A percentile compares a stretch with the other conserved stretches of the same genome.
Conservation (phyloP, 1,140 invertebrate genomes). For the Zaprionus kolodkinae region DNA sequence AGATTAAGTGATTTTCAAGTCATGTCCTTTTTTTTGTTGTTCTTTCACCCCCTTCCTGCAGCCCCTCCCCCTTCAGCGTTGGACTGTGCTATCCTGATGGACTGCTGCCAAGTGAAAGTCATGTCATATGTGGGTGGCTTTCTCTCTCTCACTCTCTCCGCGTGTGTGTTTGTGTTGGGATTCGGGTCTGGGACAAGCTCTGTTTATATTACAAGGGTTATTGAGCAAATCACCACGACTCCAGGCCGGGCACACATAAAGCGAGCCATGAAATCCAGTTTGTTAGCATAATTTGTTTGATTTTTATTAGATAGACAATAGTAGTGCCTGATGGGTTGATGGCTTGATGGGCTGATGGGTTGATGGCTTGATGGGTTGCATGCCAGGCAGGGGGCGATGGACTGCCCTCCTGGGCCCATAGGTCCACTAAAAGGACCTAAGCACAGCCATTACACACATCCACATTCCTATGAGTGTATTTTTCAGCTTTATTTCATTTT, state of each 20-base stretch:
- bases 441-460: not conserved
- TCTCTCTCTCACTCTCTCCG: not conserved
- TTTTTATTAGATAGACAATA: slow-evolving; percentile 77
- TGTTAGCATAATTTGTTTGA: slow-evolving; percentile 83
- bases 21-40: slow-evolving; percentile 68
- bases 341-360: not conserved
- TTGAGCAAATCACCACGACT: slow-evolving; percentile 80
- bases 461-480: slow-evolving; percentile 19
- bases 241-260: slow-evolving; percentile 29
- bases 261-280: slow-evolving; percentile 73
- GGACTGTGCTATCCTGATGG: slow-evolving; percentile 54
- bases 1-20: slow-evolving; percentile 82
- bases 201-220: slow-evolving; percentile 83
- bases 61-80: no score
- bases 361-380: not conserved
- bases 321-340: not conserved
- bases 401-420: not conserved
- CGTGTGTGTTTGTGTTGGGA: slow-evolving; percentile 32
- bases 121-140: slow-evolving; percentile 58
- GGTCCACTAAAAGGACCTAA: slow-evolving; percentile 12
- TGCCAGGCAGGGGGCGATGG: not conserved
- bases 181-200: slow-evolving; percentile 32
- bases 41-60: slow-evolving; percentile 1
- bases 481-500: slow-evolving; percentile 28
- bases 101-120: slow-evolving; percentile 79